phyloP scores from a whole-genome alignment of 30 jellyfish, hydroid and myxozoan species.

The Aurelia aurita complex sp. Pacific region DNA sequence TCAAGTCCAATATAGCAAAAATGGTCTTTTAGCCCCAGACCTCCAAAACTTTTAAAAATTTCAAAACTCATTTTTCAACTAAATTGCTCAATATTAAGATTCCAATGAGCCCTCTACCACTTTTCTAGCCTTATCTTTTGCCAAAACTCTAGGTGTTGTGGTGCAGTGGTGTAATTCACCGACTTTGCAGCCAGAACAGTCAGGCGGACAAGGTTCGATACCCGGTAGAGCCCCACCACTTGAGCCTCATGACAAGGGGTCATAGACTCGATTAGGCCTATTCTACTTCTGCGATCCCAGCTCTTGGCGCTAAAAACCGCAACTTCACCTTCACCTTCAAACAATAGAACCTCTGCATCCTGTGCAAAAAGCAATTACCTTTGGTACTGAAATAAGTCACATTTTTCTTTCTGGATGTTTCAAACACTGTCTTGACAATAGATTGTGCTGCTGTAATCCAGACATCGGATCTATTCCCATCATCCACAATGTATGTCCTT shows the following conservation, averaged over 20 bases:
- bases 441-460: neutral
- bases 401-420: neutral
- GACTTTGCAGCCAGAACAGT: too few species aligned
- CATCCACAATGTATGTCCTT: neutral
- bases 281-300: too few species aligned
- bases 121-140: too few species aligned
- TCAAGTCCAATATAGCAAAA: neutral
- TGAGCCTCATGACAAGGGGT: too few species aligned
- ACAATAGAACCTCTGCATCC: neutral
- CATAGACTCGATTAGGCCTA: too few species aligned
- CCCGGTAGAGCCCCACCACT: too few species aligned
- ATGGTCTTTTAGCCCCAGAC: neutral
- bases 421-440: conserved; percentile 6
- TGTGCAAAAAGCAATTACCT: conserved; percentile 14
- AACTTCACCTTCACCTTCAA: too few species aligned
- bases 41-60: neutral
- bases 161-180: too few species aligned
- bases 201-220: too few species aligned
- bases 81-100: neutral
- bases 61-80: neutral
- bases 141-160: too few species aligned
- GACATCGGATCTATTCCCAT: neutral
- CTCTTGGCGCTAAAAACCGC: too few species aligned
- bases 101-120: too few species aligned
- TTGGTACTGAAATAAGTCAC: conserved; percentile 34